Evolutionary conservation across 2,113 vertebrate species (phyloP).

Genomic region (Capreolus pygargus): DNA sequence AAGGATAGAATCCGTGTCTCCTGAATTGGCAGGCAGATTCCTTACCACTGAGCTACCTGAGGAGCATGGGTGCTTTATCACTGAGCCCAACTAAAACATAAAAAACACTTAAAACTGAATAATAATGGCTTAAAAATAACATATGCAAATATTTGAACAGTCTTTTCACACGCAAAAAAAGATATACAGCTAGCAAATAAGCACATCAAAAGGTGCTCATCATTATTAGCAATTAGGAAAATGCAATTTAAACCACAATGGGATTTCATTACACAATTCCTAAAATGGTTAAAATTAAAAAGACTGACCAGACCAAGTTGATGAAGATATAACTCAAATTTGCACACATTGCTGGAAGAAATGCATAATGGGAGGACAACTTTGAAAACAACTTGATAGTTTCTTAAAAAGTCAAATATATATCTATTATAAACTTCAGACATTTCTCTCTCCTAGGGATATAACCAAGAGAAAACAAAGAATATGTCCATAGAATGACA

Average conservation of each 20-base stretch:
- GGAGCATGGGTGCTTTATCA: not conserved
- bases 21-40: not conserved
- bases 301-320: not conserved
- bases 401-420: not conserved
- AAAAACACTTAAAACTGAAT: not conserved
- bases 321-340: not conserved
- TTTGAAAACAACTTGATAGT: not conserved
- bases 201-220: not conserved
- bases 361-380: not conserved
- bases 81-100: not conserved
- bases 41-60: not conserved
- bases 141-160: not conserved
- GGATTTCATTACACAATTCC: not conserved
- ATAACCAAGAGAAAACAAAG: not conserved
- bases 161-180: not conserved
- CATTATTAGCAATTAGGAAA: not conserved
- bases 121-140: not conserved
- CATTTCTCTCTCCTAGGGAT: not conserved
- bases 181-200: not conserved
- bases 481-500: not conserved
- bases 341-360: no score
- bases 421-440: not conserved
- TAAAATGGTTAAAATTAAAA: not conserved
- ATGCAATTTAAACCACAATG: not conserved
- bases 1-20: rapidly evolving